These are phyloP conservation scores for Stratiolaelaps scimitus DNA, from an alignment of 1,140 invertebrate genomes.

Conservation along the genomic window DNA sequence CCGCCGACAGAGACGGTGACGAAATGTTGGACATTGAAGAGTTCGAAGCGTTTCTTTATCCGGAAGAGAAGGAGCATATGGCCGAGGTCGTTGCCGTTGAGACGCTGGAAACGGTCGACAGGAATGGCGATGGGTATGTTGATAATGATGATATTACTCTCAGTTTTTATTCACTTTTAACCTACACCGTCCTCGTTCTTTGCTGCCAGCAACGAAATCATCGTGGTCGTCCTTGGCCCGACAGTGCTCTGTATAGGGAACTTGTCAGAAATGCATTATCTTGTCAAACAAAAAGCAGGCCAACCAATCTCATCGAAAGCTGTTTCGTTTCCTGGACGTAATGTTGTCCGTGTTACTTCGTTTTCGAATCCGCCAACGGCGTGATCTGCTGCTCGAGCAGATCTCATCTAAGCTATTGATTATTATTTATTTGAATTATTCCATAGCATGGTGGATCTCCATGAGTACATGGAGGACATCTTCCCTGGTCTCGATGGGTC, in stretches of 20 bases:
- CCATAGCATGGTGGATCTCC: not conserved
- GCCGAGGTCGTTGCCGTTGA: constrained; percentile 9
- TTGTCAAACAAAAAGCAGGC: too few species aligned
- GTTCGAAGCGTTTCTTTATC: constrained; percentile 14
- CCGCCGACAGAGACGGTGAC: not conserved
- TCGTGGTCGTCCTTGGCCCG: too few species aligned
- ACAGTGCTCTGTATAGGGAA: too few species aligned
- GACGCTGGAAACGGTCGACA: constrained; percentile 16
- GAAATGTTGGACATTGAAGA: constrained; percentile 15
- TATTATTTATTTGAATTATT: not conserved
- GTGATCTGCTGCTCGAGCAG: too few species aligned
- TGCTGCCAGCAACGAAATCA: too few species aligned
- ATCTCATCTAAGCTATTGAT: too few species aligned
- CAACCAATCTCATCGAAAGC: too few species aligned
- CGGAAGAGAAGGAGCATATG: constrained; percentile 22
- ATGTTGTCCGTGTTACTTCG: not conserved
- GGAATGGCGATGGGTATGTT: constrained; percentile 1
- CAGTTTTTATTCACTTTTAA: too few species aligned
- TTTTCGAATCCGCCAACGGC: not conserved
- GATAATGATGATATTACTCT: too few species aligned
- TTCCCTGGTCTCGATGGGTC: not conserved
- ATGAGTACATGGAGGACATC: constrained; percentile 12
- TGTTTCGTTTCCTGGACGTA: too few species aligned
- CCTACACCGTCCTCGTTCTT: too few species aligned
- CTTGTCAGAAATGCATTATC: too few species aligned